phyloP scores from a whole-genome alignment of 2,113 vertebrate genomes.

The Stegostoma tigrinum region DNA sequence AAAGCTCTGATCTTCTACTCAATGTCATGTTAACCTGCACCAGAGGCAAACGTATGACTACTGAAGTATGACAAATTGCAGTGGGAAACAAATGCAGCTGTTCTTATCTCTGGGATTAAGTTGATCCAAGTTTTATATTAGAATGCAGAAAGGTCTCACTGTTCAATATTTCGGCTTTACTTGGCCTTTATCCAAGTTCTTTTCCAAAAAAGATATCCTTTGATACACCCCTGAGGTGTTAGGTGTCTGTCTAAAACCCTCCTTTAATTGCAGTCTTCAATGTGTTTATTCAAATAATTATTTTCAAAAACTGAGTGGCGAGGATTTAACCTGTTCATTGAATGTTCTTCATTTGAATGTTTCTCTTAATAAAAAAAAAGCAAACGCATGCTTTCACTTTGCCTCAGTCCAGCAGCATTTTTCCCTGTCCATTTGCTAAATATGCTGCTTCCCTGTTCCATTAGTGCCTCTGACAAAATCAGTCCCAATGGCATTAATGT shows the following conservation, averaged over 20 bases:
- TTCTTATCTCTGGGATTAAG: conserved; percentile 1
- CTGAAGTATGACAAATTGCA: conserved; percentile 8
- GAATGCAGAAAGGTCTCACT: not conserved
- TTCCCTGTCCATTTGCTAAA: not conserved
- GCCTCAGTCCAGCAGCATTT: not conserved
- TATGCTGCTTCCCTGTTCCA: not conserved
- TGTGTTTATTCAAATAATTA: not conserved
- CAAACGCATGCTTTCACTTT: not conserved
- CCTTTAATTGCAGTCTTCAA: not conserved
- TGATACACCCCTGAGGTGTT: conserved; percentile 6
- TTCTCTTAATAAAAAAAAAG: not conserved
- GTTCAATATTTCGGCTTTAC: conserved; percentile 17
- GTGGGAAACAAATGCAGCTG: not conserved
- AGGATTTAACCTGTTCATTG: not conserved
- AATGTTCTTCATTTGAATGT: not conserved
- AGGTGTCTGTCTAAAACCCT: not conserved
- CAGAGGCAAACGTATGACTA: not conserved
- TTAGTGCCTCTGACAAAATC: not conserved
- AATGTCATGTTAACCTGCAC: conserved; percentile 15
- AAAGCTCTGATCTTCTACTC: not conserved
- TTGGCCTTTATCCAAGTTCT: not conserved
- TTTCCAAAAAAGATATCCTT: conserved; percentile 21
- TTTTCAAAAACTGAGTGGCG: not conserved
- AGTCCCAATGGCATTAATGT: conserved; percentile 1
- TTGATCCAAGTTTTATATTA: conserved; percentile 14